These are phyloP conservation scores for Riparia riparia DNA, from an alignment of 2,113 vertebrate species.

Conservation along the genomic window DNA sequence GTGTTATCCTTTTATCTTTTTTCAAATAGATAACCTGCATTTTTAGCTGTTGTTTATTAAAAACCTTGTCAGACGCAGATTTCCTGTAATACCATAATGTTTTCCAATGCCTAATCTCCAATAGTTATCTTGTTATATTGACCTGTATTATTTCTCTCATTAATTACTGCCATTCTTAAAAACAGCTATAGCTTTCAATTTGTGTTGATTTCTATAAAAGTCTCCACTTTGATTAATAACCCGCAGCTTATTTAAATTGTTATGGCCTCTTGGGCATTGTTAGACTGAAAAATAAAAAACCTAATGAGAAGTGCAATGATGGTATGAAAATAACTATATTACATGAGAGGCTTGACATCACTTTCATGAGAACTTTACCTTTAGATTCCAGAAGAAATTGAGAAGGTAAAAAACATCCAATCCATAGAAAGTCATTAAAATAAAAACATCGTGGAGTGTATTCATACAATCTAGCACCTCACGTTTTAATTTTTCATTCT, in stretches of 20 bases:
- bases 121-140: not conserved
- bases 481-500: not conserved
- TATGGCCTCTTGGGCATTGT: not conserved
- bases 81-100: not conserved
- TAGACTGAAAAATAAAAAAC: not conserved
- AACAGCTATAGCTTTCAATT: not conserved
- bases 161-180: not conserved
- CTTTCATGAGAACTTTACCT: not conserved
- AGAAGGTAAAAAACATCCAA: not conserved
- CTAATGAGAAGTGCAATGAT: not conserved
- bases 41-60: not conserved
- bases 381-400: not conserved
- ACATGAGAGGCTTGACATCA: not conserved
- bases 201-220: not conserved
- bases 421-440: not conserved
- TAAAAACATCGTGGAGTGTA: accelerated
- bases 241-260: not conserved
- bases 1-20: not conserved
- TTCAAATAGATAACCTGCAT: not conserved
- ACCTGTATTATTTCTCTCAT: not conserved
- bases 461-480: not conserved
- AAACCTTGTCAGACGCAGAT: not conserved
- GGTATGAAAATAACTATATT: not conserved
- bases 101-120: not conserved
- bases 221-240: not conserved